Evolutionary conservation across 2,113 vertebrate genomes (phyloP).

Genomic region (Synodontis membranacea): DNA sequence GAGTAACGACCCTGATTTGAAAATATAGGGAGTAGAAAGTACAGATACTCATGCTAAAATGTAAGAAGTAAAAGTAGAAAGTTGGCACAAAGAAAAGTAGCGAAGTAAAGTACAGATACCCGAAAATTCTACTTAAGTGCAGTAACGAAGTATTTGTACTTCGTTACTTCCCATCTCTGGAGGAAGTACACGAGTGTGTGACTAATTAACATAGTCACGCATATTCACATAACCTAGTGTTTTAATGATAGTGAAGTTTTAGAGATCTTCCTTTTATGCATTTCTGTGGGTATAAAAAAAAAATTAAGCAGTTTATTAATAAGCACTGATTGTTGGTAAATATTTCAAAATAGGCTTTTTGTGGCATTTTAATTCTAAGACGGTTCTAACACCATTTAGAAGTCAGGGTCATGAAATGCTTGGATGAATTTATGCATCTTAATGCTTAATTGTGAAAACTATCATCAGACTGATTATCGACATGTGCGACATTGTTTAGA

Average conservation of each 20-base stretch:
- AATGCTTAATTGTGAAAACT: not conserved
- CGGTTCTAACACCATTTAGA: not conserved
- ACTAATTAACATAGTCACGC: not conserved
- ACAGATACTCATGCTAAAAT: no score
- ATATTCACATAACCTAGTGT: not conserved
- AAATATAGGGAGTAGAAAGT: no score
- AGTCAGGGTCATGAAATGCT: not conserved
- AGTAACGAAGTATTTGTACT: no score
- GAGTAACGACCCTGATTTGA: no score
- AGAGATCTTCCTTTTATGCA: not conserved
- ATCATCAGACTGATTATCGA: not conserved
- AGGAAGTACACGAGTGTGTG: not conserved
- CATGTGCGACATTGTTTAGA: no score
- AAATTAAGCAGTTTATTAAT: not conserved
- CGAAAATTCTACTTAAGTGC: no score
- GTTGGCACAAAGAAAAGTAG: no score
- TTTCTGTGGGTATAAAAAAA: not conserved
- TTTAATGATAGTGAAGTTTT: not conserved
- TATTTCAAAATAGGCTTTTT: not conserved
- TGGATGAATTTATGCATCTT: not conserved
- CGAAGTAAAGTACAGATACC: no score
- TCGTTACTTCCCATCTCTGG: no score
- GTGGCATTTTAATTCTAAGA: not conserved
- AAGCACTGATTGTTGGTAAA: not conserved
- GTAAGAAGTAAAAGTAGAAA: no score